These are phyloP conservation scores for Ceratoteleas bidentatus DNA, from an alignment of 1,140 invertebrate genomes.

Conservation along the genomic window DNA sequence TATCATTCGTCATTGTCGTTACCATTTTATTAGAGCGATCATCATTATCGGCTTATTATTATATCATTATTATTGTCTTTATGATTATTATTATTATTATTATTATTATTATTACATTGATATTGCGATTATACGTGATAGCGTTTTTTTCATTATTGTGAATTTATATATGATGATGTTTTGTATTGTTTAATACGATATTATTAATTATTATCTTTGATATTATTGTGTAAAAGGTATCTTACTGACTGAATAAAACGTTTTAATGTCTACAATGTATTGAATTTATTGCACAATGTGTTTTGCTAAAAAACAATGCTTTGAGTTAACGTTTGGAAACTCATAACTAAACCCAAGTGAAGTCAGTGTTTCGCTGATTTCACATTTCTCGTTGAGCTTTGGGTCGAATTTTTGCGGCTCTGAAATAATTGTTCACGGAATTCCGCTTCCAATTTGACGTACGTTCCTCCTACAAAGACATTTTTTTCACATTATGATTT, in stretches of 20 bases:
- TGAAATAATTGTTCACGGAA: slow-evolving; percentile 84
- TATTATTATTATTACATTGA: slow-evolving; percentile 65
- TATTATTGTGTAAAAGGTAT: slow-evolving; percentile 80
- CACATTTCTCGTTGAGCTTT: slow-evolving; percentile 41
- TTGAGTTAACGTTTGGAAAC: not conserved
- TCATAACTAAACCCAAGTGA: not conserved
- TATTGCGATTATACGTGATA: slow-evolving; percentile 60
- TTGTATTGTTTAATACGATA: slow-evolving; percentile 62
- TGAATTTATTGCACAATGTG: slow-evolving; percentile 26
- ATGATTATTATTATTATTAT: slow-evolving; percentile 5
- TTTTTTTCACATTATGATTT: slow-evolving; percentile 24
- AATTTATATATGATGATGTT: slow-evolving; percentile 67
- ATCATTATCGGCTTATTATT: slow-evolving; percentile 66
- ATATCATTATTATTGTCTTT: slow-evolving; percentile 30
- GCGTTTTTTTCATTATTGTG: slow-evolving; percentile 57
- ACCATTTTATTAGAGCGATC: slow-evolving; percentile 52
- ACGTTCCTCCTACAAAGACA: slow-evolving; percentile 84
- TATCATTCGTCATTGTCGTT: slow-evolving; percentile 70
- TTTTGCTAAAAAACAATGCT: slow-evolving; percentile 1
- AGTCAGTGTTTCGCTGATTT: slow-evolving; percentile 60
- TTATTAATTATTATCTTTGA: slow-evolving; percentile 67
- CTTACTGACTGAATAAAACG: slow-evolving; percentile 82
- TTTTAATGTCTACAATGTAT: slow-evolving; percentile 72
- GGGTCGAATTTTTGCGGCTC: slow-evolving; percentile 67
- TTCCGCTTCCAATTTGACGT: slow-evolving; percentile 86